phyloP scores from a whole-genome alignment of 2,113 vertebrate species.

The Pogonocichla stellata region DNA sequence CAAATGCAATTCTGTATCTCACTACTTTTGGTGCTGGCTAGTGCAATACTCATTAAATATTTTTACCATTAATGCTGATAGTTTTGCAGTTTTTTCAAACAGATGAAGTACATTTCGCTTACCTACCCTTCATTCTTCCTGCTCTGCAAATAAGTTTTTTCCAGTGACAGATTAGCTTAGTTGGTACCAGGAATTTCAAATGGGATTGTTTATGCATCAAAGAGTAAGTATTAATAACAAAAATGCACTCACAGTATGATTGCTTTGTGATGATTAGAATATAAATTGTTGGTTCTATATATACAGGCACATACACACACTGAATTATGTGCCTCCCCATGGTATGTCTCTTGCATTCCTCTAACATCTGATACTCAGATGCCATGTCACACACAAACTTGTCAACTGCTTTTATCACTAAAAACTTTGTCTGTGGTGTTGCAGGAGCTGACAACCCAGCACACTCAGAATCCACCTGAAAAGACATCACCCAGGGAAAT shows the following conservation, averaged over 20 bases:
- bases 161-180: slow-evolving; percentile 66
- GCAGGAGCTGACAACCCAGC: not conserved
- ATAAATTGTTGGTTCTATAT: slow-evolving; percentile 73
- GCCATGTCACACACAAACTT: slow-evolving; percentile 30
- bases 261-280: slow-evolving; percentile 75
- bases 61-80: slow-evolving; percentile 61
- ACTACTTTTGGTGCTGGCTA: slow-evolving; percentile 73
- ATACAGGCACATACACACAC: slow-evolving; percentile 41
- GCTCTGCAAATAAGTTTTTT: slow-evolving; percentile 54
- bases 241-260: slow-evolving; percentile 70
- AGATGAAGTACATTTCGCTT: slow-evolving; percentile 41
- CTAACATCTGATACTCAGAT: slow-evolving; percentile 66
- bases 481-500: not conserved
- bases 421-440: not conserved
- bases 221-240: slow-evolving; percentile 71
- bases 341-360: slow-evolving; percentile 51
- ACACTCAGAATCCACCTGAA: not conserved
- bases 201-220: slow-evolving; percentile 77
- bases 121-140: slow-evolving; percentile 60
- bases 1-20: slow-evolving; percentile 75
- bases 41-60: slow-evolving; percentile 73
- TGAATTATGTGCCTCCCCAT: not conserved
- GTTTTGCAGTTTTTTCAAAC: slow-evolving; percentile 66
- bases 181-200: slow-evolving; percentile 69
- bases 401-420: slow-evolving; percentile 18